These are phyloP conservation scores for Phalangium opilio DNA, from an alignment of 2,888 invertebrate genomes.

Conservation along the genomic window DNA sequence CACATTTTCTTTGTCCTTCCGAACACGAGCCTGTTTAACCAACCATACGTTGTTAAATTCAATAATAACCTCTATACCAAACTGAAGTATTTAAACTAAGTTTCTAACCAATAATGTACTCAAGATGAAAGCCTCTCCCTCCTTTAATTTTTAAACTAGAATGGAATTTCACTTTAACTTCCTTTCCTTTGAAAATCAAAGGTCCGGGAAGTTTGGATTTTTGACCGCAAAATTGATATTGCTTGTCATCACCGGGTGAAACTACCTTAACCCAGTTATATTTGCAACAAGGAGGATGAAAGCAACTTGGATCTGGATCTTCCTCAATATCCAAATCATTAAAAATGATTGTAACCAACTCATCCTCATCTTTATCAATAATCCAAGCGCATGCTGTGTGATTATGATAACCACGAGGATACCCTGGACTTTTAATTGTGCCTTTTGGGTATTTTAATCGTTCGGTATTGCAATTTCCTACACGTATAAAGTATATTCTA, in stretches of 20 bases:
- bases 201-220: constrained; percentile 3
- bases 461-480: too few species aligned
- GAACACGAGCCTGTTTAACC: too few species aligned
- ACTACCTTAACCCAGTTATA: constrained; percentile 15
- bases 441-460: constrained; percentile 6
- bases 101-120: constrained; percentile 15
- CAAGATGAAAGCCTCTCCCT: constrained; percentile 16
- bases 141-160: constrained; percentile 6
- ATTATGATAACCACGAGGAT: constrained; percentile 13
- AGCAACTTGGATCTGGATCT: constrained; percentile 5
- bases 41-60: too few species aligned
- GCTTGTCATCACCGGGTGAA: constrained; percentile 3
- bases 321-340: constrained; percentile 18
- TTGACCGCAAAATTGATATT: constrained; percentile 13
- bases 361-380: constrained; percentile 12
- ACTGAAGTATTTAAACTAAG: too few species aligned
- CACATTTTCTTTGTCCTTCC: too few species aligned
- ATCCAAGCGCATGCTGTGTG: constrained; percentile 15
- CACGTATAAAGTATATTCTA: too few species aligned
- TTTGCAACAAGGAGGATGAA: constrained; percentile 10
- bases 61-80: too few species aligned
- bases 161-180: constrained; percentile 16
- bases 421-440: constrained; percentile 15
- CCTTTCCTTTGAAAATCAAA: constrained; percentile 11
- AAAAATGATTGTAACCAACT: constrained; percentile 17